Conservation (phyloP, 2,113 vertebrate genomes). For the Barbus barbus region DNA sequence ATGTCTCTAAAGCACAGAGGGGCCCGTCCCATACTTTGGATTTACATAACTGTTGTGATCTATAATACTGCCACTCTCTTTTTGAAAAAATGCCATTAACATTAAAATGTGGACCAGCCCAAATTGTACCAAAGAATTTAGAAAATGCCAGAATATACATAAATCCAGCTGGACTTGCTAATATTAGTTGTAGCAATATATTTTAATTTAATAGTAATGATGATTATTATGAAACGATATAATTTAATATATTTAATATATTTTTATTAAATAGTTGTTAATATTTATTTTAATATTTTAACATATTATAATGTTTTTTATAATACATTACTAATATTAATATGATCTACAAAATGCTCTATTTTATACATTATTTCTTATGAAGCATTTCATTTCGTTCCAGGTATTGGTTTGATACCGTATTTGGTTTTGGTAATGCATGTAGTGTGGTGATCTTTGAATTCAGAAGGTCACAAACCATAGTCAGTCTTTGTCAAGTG, state of each 20-base stretch:
- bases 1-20: conserved; percentile 6
- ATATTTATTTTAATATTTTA: background rate
- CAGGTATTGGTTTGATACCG: background rate
- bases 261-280: background rate
- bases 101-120: conserved; percentile 20
- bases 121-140: background rate
- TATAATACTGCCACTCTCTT: background rate
- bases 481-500: conserved; percentile 15
- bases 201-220: background rate
- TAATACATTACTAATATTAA: too few species aligned
- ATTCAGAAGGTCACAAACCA: conserved; percentile 29
- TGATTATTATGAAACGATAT: background rate
- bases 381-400: background rate
- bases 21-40: conserved; percentile 18
- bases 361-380: background rate
- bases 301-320: too few species aligned
- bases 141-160: background rate
- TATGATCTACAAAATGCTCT: too few species aligned
- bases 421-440: too few species aligned
- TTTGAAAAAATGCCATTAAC: conserved; percentile 23
- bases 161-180: background rate
- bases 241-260: too few species aligned
- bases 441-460: background rate
- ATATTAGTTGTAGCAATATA: background rate
- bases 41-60: conserved; percentile 22